Evolutionary conservation across 2,113 vertebrate species (phyloP), one percentile per base, ranked within the genome.

Genomic region (Microcebus lehilahytsara): DNA sequence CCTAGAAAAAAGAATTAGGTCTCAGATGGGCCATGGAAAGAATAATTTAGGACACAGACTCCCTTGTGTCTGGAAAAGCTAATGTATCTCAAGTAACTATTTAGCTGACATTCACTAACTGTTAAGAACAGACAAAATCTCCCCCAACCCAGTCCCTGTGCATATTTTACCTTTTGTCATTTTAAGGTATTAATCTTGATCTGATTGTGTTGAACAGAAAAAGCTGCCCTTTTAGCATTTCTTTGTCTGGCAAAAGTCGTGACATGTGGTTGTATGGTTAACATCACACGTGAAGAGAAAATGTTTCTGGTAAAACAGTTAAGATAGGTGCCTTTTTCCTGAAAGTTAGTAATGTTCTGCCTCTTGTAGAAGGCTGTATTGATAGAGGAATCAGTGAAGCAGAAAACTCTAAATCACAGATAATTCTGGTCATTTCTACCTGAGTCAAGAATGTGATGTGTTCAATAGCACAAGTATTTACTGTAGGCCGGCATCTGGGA

Each of bases 231-330:
- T 75, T 77, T 34, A 93, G 40, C 74, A 32, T 80, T 80, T 87
- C 69, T 83, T 74, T 49, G 8, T 87, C 83, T 71, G 32, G 64
- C 79, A 62, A 20, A 58, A 93, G 23, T 81, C 80, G 64, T 86
- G 64, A 80, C 27, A 72, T 71, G 96, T 69, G 46, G 37, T 16
- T 17, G n/a, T 62, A 42, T 93, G 64, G 83, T 58, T 96, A 88
- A 62, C 60, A 85, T 96, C 86, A 97, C 53, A 32, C 51, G 69
- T 12, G 30, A 53, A 66, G 32, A 89, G 42, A 96, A 75, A 92
- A 27, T 46, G 19, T 92, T 96, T 67, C 96, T 95, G 79, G 30
- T 22, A 66, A 79, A 95, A n/a, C 69, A 71, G 56, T 96, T 85
- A 85, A 79, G 27, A 30, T 71, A 71, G 40, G 16, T 67, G 11